Base-by-base conservation (phyloP, 1,140 invertebrate species). In the Drosophila mojavensis region DNA sequence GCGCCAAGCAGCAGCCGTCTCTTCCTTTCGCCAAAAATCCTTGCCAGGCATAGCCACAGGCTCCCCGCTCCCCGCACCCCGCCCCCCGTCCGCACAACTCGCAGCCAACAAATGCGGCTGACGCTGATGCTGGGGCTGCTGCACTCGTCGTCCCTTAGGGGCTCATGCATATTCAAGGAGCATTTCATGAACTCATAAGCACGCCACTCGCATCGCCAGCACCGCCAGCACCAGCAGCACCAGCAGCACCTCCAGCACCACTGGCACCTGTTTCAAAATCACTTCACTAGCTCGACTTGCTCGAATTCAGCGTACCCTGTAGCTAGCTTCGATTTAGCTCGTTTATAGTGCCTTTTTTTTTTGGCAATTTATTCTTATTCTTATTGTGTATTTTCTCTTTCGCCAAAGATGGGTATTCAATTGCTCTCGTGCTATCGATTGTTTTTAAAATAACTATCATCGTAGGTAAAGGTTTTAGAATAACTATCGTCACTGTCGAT, bases 161-260 rank as follows among this genome's bases (percentile, higher is more conserved):
- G 53, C 84, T 89, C 80, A 89, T 89, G 85, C 84, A 89, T 89
- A 89, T 89, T 89, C 85, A 78, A 89, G 78, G 75, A 84, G 80
- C 84, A 84, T 81, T 89, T 89, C 81, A 89, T 84, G 84, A 89
- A 78, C 84, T 89, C 84, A 89, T 89, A 89, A 89, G 85, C 85
- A 89, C 71, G 78, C 70, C 75, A 83, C 80, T 89, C 77, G 65
- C 81, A 72, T 63, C 62, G 43, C 41, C 65, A 48, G 30, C 45
- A 56, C 20, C 20, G 20, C 20, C 20, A 2, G 20, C 20, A 24
- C 20, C 20, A n/a, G n/a, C n/a, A n/a, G n/a, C n/a, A n/a, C n/a
- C n/a, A n/a, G n/a, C 20, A 2, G 20, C 20, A 24, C 20, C 20
- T 2, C 20, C 20, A 24, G 20, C 20, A 24, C 20, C 3, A 24